phyloP scores from a whole-genome alignment of 2,797 vertebrate genomes.

The Sphenodon punctatus region DNA sequence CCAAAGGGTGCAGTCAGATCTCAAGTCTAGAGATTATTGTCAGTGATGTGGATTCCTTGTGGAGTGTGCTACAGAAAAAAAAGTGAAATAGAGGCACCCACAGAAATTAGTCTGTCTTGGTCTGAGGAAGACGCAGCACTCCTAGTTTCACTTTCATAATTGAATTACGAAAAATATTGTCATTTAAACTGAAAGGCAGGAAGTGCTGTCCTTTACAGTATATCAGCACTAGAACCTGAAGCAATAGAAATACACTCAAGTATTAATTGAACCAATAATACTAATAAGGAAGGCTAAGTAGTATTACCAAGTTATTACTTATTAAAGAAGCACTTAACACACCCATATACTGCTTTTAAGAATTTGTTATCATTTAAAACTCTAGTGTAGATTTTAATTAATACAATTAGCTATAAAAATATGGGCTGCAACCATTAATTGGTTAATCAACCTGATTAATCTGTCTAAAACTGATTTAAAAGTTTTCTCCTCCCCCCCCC shows the following conservation, averaged over 20 bases:
- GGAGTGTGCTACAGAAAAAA: neutral
- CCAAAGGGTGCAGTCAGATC: neutral
- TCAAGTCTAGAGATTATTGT: neutral
- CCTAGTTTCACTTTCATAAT: neutral
- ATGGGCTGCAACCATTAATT: too few relatives aligned
- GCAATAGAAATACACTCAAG: constrained; percentile 1
- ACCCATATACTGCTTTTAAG: neutral
- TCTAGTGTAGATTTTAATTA: too few relatives aligned
- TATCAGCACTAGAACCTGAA: neutral
- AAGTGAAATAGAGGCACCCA: neutral
- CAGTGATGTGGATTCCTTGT: neutral
- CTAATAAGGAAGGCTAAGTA: neutral
- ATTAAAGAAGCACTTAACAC: neutral
- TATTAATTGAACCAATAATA: neutral
- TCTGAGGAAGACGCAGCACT: neutral
- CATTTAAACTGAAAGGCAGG: neutral
- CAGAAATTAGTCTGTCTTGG: neutral
- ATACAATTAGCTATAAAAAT: too few relatives aligned
- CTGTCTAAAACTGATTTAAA: too few relatives aligned
- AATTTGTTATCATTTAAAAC: neutral
- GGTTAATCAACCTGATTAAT: too few relatives aligned
- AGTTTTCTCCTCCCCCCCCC: too few relatives aligned
- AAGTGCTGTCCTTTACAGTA: neutral
- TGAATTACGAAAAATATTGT: neutral
- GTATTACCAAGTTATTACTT: neutral